A percentile compares a stretch with the other conserved stretches of the same genome.
These are phyloP conservation scores for Bombus confusus DNA, from an alignment of 1,140 invertebrate species.

Conservation along the genomic window DNA sequence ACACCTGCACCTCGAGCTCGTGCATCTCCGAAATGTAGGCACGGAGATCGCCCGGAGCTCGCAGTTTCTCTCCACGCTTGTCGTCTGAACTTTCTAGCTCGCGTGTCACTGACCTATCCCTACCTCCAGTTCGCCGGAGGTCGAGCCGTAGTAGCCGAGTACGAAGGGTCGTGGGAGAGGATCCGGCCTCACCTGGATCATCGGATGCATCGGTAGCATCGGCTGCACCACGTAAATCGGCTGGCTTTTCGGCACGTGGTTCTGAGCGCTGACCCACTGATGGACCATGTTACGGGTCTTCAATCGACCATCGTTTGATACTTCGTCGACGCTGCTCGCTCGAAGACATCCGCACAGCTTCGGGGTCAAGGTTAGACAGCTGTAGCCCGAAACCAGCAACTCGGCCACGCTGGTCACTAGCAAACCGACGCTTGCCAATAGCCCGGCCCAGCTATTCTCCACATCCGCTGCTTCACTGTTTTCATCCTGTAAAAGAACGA, in stretches of 20 bases:
- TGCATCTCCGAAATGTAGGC: constrained; percentile 45
- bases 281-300: constrained; percentile 81
- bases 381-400: constrained; percentile 78
- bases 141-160: not conserved
- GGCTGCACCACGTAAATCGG: constrained; percentile 79
- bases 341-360: constrained; percentile 78
- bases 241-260: constrained; percentile 74
- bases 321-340: constrained; percentile 60
- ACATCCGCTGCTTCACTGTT: constrained; percentile 66
- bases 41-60: constrained; percentile 56
- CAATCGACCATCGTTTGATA: constrained; percentile 64
- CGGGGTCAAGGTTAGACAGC: constrained; percentile 77
- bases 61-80: constrained; percentile 55
- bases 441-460: constrained; percentile 75
- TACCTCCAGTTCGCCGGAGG: constrained; percentile 2
- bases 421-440: constrained; percentile 78
- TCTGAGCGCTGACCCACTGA: constrained; percentile 80
- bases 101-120: constrained; percentile 73
- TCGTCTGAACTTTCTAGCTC: constrained; percentile 73
- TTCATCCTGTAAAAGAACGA: constrained; percentile 61
- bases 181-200: constrained; percentile 75
- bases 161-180: constrained; percentile 22
- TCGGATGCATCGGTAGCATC: constrained; percentile 76
- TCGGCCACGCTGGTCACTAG: constrained; percentile 77
- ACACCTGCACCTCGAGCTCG: constrained; percentile 12